phyloP scores from a whole-genome alignment of 1,140 invertebrate species.

The Calliopsis andreniformis region DNA sequence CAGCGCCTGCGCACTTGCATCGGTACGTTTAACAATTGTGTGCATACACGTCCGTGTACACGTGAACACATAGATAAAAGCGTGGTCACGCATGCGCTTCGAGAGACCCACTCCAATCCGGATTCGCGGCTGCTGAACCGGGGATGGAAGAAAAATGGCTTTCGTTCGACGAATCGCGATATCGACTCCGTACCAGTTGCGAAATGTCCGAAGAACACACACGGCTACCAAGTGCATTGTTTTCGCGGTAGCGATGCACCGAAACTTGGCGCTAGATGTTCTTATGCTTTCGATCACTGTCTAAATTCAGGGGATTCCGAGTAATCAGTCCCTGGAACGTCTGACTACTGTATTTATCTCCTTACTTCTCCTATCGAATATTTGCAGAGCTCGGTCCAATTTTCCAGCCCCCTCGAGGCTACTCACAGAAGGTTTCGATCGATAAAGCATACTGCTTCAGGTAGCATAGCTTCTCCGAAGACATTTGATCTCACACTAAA shows the following conservation, averaged over 20 bases:
- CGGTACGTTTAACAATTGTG: slow-evolving; percentile 19
- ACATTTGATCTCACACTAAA: background rate
- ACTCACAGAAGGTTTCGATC: background rate
- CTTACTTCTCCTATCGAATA: background rate
- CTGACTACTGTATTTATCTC: no score
- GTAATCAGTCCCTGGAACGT: no score
- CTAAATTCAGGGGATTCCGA: slow-evolving; percentile 18
- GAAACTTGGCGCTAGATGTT: no score
- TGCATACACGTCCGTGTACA: slow-evolving; percentile 21
- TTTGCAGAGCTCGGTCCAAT: background rate
- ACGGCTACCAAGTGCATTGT: background rate
- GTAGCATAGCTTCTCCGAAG: background rate
- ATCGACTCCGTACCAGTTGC: slow-evolving; percentile 12
- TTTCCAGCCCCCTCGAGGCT: background rate
- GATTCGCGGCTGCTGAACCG: slow-evolving; percentile 44
- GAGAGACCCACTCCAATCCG: slow-evolving; percentile 48
- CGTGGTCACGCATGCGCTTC: slow-evolving; percentile 58
- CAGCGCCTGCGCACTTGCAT: slow-evolving; percentile 22
- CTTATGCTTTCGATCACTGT: slow-evolving; percentile 27
- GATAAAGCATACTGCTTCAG: background rate
- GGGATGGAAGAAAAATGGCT: slow-evolving; percentile 61
- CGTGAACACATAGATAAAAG: slow-evolving; percentile 13
- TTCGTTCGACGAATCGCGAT: slow-evolving; percentile 43
- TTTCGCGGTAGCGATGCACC: background rate
- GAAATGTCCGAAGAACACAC: background rate